Evolutionary conservation across 2,888 invertebrate species (phyloP).

Genomic region (Agonum fuliginosum): DNA sequence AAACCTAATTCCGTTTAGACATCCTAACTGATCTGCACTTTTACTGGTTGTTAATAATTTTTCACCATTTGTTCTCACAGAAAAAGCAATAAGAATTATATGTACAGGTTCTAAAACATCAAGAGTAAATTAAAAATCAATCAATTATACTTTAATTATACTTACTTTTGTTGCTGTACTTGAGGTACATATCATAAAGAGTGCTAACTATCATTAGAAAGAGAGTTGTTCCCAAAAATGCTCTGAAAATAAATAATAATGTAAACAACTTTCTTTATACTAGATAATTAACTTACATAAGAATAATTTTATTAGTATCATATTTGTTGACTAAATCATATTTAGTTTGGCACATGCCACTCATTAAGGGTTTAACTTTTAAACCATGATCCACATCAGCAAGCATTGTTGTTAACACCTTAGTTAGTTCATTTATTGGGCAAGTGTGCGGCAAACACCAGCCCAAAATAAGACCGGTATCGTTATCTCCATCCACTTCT

Average conservation of each 20-base stretch:
- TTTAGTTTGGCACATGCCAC: conserved; percentile 28
- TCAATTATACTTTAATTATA: background rate
- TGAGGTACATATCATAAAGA: conserved; percentile 61
- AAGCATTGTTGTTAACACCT: background rate
- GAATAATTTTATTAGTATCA: background rate
- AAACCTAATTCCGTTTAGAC: conserved; percentile 72
- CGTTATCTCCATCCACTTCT: background rate
- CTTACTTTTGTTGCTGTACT: conserved; percentile 62
- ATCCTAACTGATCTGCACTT: conserved; percentile 70
- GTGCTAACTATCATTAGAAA: conserved; percentile 61
- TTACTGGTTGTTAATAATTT: conserved; percentile 70
- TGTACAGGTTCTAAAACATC: conserved; percentile 60
- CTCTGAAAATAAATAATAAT: conserved; percentile 18
- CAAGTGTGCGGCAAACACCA: conserved; percentile 58
- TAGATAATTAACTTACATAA: conserved; percentile 15
- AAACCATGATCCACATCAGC: background rate
- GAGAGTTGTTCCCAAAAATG: conserved; percentile 9
- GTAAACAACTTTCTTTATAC: background rate
- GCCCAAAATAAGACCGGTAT: conserved; percentile 19
- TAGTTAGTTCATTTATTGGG: conserved; percentile 27
- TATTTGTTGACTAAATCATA: conserved; percentile 4
- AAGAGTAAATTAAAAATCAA: conserved; percentile 3
- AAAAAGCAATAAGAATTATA: conserved; percentile 68
- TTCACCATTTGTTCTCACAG: conserved; percentile 71
- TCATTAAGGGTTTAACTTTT: background rate